Percentiles rank a stretch among this genome's conserved stretches.
These are phyloP conservation scores for Pterocles burchelli DNA, from an alignment of 2,113 vertebrate species.

Conservation along the genomic window DNA sequence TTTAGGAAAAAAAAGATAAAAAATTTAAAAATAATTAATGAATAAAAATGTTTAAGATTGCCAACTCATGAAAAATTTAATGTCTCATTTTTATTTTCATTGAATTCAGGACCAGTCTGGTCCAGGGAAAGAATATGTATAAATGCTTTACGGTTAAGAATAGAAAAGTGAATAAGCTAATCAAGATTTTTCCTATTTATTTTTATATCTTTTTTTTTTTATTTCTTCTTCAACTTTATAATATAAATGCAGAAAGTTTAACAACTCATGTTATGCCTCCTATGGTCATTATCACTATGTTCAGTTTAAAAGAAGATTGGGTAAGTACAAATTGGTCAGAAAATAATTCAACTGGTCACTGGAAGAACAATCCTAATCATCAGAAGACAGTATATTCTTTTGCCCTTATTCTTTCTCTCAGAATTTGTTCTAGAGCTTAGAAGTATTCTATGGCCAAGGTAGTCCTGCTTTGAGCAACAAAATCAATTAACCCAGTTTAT, in stretches of 20 bases:
- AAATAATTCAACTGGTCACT: not conserved
- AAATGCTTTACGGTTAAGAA: not conserved
- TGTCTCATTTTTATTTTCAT: not conserved
- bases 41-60: not conserved
- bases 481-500: not conserved
- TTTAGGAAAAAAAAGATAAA: not conserved
- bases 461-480: not conserved
- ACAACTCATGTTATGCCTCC: not conserved
- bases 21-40: not conserved
- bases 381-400: not conserved
- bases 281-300: not conserved
- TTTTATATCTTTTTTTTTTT: not conserved
- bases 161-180: not conserved
- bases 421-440: not conserved
- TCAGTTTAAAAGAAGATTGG: not conserved
- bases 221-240: not conserved
- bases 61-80: not conserved
- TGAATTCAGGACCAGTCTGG: not conserved
- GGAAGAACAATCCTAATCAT: not conserved
- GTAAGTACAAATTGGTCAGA: not conserved
- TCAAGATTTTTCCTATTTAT: not conserved
- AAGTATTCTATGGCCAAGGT: not conserved
- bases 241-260: not conserved
- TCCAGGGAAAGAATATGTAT: rapidly evolving
- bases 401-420: not conserved